Evolutionary conservation across 92 coral and sea anemone genomes (phyloP), one percentile per base, ranked within the genome.

Genomic region (Paramuricea clavata): DNA sequence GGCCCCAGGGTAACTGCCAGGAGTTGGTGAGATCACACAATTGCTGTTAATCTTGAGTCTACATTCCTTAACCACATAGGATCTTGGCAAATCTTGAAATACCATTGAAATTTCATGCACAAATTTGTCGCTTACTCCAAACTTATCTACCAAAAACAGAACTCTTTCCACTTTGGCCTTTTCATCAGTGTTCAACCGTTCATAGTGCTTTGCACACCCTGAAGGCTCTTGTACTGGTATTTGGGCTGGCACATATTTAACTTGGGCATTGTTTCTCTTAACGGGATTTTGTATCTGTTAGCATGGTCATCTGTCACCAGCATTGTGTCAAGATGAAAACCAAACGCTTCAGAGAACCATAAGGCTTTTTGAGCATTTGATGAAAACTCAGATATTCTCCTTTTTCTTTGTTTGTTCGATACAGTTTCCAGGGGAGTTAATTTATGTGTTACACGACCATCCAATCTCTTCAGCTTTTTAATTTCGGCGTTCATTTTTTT

Each of bases 261-360:
- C n/a, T n/a, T n/a, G n/a, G n/a, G n/a, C n/a, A n/a, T n/a, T n/a
- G n/a, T n/a, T n/a, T n/a, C n/a, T n/a, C n/a, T 36, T 32, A 70
- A 70, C 15, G 43, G n/a, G 6, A 70, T 32, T 2, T 70, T 70
- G 77, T 70, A 70, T 33, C 26, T 70, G 49, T 70, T 70, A 16
- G 47, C 77, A 2, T 36, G 12, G n/a, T 16, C 16, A 23, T 35
- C 77, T 28, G 77, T 70, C n/a, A 36, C 77, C 6, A 16, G 6
- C 26, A 70, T 15, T 35, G 77, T 15, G 2, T 70, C 5, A 16
- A 70, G 19, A 31, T 70, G 1, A 36, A 70, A 70, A 6, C 77
- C 77, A 70, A 31, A 70, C 3, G 77, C 49, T 7, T 70, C 77
- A 27, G 77, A 70, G 21, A 70, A 70, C 77, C 77, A 70, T 33